phyloP scores from a whole-genome alignment of 2,797 vertebrate genomes.

The Mormyrops boulengeri region DNA sequence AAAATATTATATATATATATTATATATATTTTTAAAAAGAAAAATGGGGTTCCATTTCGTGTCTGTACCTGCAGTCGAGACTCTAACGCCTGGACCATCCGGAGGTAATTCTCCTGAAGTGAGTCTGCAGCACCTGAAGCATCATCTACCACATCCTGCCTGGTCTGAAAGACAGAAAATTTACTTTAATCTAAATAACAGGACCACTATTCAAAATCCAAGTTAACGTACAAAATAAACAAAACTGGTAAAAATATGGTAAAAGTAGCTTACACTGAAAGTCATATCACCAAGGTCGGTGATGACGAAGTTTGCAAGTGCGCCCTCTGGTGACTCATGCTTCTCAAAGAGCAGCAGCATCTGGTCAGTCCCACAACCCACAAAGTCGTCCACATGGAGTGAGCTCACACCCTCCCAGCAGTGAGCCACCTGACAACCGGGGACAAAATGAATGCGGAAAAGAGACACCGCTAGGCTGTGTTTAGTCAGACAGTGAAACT shows the following conservation, averaged over 20 bases:
- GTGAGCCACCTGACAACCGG: conserved; percentile 63
- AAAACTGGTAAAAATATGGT: conserved; percentile 22
- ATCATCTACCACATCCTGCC: conserved; percentile 30
- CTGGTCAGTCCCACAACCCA: conserved; percentile 81
- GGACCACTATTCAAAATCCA: background rate
- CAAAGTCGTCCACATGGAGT: conserved; percentile 80
- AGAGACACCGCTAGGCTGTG: background rate
- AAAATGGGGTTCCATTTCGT: background rate
- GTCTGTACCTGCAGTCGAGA: conserved; percentile 75
- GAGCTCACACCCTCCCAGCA: conserved; percentile 70
- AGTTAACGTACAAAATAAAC: background rate
- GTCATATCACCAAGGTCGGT: conserved; percentile 72
- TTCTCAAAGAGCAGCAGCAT: conserved; percentile 72
- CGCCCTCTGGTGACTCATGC: conserved; percentile 32
- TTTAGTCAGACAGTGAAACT: conserved; percentile 2
- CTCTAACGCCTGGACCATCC: conserved; percentile 74
- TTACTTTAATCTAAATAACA: background rate
- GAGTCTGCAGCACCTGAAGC: conserved; percentile 36
- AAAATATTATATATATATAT: background rate
- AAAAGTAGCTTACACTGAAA: conserved; percentile 67
- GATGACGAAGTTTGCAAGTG: conserved; percentile 64
- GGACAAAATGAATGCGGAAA: background rate
- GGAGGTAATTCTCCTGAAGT: conserved; percentile 60
- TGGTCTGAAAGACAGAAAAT: conserved; percentile 49
- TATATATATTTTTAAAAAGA: background rate